A percentile compares a stretch with the other conserved stretches of the same genome.
Conservation (phyloP, 2,113 vertebrate species). For the Ochotona princeps region DNA sequence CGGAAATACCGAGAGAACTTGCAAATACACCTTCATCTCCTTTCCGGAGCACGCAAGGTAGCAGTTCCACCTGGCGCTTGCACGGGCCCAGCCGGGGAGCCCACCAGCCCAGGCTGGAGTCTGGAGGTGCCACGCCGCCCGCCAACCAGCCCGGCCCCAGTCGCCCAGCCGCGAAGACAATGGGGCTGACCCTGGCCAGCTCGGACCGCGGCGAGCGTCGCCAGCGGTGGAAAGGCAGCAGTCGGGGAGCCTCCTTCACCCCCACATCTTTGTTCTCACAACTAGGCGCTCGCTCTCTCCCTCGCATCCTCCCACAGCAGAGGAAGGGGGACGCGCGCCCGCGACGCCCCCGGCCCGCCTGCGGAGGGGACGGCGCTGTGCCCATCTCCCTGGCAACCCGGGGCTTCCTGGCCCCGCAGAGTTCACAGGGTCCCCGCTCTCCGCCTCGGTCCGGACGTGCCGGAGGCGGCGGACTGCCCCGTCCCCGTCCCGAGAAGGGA, state of each 20-base stretch:
- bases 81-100: background rate
- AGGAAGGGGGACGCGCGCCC: background rate
- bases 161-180: constrained; percentile 46
- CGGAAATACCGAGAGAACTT: background rate
- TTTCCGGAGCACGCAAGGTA: background rate
- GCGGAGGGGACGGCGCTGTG: background rate
- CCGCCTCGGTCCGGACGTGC: background rate
- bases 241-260: background rate
- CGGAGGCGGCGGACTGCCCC: background rate
- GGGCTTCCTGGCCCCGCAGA: background rate
- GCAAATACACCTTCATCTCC: background rate
- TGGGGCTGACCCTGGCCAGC: background rate
- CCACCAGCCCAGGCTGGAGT: no score
- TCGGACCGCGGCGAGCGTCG: background rate
- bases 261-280: constrained; percentile 69
- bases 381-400: constrained; percentile 3
- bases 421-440: background rate
- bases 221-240: background rate
- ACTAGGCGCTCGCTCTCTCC: background rate
- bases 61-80: background rate
- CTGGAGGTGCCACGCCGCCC: background rate
- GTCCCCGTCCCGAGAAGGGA: background rate
- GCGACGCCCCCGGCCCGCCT: background rate
- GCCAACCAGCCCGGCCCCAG: background rate
- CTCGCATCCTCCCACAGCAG: background rate